Percentiles rank a stretch among this genome's conserved stretches.
Conservation (phyloP, 2,888 invertebrate species). For the Tipula lateralis region DNA sequence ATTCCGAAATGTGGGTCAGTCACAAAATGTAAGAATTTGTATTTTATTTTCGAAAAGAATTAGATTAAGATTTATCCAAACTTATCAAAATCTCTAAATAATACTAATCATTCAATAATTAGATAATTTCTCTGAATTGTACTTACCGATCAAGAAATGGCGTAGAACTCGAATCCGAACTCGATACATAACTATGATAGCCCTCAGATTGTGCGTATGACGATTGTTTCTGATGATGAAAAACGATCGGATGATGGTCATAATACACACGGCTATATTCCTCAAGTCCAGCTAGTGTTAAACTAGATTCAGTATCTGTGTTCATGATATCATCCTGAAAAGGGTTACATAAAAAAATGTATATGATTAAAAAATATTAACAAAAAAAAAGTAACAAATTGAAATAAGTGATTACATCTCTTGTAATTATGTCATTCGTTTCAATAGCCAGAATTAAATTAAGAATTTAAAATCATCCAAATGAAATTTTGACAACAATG, state of each 20-base stretch:
- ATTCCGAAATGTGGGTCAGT: background rate
- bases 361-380: background rate
- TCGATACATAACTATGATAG: constrained; percentile 74
- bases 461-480: background rate
- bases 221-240: constrained; percentile 65
- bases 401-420: background rate
- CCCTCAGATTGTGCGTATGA: constrained; percentile 76
- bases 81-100: background rate
- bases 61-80: too few species aligned
- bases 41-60: background rate
- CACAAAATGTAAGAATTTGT: background rate
- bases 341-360: constrained; percentile 24
- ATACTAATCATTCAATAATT: too few species aligned
- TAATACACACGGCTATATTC: constrained; percentile 63
- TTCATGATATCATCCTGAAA: constrained; percentile 44
- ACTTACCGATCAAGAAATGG: constrained; percentile 67
- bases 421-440: background rate
- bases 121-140: too few species aligned
- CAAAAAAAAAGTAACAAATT: background rate
- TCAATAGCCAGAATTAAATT: background rate
- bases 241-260: constrained; percentile 50
- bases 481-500: background rate
- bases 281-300: constrained; percentile 66
- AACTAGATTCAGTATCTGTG: constrained; percentile 46
- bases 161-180: constrained; percentile 69